Evolutionary conservation across 2,113 vertebrate species (phyloP).

Genomic region (Sinocyclocheilus maitianheensis): DNA sequence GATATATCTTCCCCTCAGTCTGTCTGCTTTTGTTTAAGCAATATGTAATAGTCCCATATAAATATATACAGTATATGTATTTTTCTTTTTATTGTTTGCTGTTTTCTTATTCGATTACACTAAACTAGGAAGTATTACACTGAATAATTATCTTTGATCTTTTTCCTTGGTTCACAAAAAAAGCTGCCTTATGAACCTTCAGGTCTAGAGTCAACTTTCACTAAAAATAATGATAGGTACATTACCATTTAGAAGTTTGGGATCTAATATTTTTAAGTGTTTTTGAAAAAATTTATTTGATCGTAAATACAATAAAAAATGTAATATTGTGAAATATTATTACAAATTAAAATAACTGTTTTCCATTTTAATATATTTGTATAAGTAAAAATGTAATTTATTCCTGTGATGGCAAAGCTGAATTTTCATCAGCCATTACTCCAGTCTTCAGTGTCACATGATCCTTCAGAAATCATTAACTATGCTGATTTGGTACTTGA

Average conservation of each 20-base stretch:
- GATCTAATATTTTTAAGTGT: background rate
- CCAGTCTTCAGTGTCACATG: background rate
- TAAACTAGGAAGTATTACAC: background rate
- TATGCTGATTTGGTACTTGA: background rate
- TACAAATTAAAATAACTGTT: background rate
- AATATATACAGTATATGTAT: slow-evolving; percentile 33
- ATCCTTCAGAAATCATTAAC: background rate
- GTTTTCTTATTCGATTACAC: slow-evolving; percentile 44
- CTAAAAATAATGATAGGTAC: background rate
- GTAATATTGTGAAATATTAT: background rate
- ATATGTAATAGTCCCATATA: slow-evolving; percentile 44
- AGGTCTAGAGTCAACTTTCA: background rate
- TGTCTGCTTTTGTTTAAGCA: slow-evolving; percentile 45
- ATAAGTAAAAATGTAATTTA: background rate
- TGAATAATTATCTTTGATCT: background rate
- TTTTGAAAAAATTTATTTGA: background rate
- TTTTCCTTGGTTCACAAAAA: background rate
- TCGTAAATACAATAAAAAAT: background rate
- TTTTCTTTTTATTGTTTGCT: slow-evolving; percentile 44
- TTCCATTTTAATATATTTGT: background rate
- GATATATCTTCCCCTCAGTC: slow-evolving; percentile 23
- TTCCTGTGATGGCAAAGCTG: background rate
- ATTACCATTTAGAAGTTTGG: background rate
- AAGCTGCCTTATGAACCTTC: background rate
- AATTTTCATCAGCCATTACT: background rate